These are phyloP conservation scores for Grus americana DNA, from an alignment of 2,113 vertebrate species.

Conservation along the genomic window DNA sequence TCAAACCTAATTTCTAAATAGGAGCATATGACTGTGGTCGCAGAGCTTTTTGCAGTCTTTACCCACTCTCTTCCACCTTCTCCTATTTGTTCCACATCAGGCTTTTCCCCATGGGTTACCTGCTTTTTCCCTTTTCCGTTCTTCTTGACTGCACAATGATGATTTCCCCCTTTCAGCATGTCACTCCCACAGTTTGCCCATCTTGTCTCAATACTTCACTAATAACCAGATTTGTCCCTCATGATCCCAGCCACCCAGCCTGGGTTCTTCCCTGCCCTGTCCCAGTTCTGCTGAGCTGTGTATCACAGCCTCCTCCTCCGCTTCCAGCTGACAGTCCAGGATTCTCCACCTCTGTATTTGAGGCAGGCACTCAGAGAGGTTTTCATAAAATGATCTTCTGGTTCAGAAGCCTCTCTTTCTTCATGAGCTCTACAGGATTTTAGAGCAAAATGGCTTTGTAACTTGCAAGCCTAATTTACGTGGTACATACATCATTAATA, in stretches of 20 bases:
- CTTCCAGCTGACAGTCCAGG: background rate
- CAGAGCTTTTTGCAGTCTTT: background rate
- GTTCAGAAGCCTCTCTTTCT: background rate
- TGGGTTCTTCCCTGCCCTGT: background rate
- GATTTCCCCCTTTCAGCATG: background rate
- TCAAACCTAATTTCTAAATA: background rate
- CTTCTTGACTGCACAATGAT: background rate
- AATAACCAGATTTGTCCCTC: background rate
- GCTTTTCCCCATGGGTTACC: background rate
- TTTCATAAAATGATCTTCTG: background rate
- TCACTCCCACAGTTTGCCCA: background rate
- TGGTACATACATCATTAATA: background rate
- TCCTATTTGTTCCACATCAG: background rate
- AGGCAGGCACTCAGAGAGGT: background rate
- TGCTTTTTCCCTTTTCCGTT: background rate
- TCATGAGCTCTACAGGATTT: background rate
- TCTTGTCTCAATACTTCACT: background rate
- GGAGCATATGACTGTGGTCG: rapidly evolving
- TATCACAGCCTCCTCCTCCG: background rate
- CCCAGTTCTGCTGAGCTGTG: background rate
- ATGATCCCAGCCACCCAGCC: background rate
- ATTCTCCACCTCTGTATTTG: background rate
- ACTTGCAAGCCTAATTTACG: background rate
- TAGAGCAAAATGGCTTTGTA: background rate
- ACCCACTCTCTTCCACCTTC: background rate